phyloP scores from a whole-genome alignment of 1,140 invertebrate genomes.

The Drosophila pruinosa region DNA sequence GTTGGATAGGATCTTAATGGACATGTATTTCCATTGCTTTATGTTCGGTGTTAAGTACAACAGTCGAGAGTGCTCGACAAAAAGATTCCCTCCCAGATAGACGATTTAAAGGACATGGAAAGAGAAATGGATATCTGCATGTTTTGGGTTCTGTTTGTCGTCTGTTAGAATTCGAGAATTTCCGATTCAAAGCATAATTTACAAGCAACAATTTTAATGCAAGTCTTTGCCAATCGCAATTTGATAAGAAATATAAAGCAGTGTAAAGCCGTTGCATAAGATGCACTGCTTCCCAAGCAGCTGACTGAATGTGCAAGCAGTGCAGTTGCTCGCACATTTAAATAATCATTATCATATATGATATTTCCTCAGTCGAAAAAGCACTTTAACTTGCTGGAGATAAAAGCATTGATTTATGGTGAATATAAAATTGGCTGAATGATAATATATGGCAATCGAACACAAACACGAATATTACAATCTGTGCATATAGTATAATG shows the following conservation, averaged over 20 bases:
- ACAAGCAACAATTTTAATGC: too few relatives aligned
- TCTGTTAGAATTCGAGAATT: neutral
- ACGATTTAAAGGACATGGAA: too few relatives aligned
- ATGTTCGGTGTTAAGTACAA: neutral
- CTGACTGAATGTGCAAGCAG: neutral
- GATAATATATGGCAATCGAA: slow-evolving; percentile 1
- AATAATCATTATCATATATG: neutral
- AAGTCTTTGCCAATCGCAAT: too few relatives aligned
- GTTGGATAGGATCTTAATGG: slow-evolving; percentile 1
- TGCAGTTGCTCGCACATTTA: neutral
- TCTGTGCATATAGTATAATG: neutral
- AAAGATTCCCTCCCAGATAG: neutral
- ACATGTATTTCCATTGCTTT: slow-evolving; percentile 5
- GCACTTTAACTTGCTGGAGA: neutral
- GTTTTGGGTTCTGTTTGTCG: too few relatives aligned
- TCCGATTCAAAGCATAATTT: neutral
- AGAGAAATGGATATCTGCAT: too few relatives aligned
- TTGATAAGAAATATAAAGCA: neutral
- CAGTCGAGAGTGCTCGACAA: neutral
- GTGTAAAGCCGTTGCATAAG: neutral
- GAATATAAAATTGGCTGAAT: neutral
- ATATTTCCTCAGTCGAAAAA: neutral
- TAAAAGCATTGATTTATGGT: slow-evolving; percentile 5
- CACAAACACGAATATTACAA: neutral
- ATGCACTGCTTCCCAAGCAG: neutral